Percentiles rank a stretch among this genome's conserved stretches.
phyloP scores from a whole-genome alignment of 2,888 invertebrate genomes.

The Schizotus pectinicornis region DNA sequence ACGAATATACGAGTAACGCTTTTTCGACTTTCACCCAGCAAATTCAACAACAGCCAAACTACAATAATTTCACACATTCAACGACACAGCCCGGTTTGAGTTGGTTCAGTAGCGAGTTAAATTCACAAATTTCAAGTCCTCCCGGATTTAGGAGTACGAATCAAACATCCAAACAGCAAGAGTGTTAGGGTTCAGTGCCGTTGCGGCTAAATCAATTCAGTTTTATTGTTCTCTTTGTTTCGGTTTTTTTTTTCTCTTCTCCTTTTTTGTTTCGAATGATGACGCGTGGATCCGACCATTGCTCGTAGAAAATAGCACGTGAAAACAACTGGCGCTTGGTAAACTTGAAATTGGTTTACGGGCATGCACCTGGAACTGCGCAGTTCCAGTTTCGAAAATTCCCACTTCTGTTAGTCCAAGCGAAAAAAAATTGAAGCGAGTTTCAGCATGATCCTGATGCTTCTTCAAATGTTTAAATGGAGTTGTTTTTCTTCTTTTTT shows the following conservation, averaged over 20 bases:
- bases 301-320: too few relatives aligned
- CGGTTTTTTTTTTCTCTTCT: slow-evolving; percentile 14
- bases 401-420: too few relatives aligned
- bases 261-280: not conserved
- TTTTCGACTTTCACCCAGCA: slow-evolving; percentile 52
- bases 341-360: too few relatives aligned
- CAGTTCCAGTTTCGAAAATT: too few relatives aligned
- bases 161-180: slow-evolving; percentile 55
- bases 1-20: slow-evolving; percentile 48
- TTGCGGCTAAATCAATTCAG: slow-evolving; percentile 22
- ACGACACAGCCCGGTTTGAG: slow-evolving; percentile 43
- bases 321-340: too few relatives aligned
- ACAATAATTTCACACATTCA: slow-evolving; percentile 40
- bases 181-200: slow-evolving; percentile 46
- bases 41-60: slow-evolving; percentile 46
- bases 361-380: too few relatives aligned
- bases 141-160: slow-evolving; percentile 56
- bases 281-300: not conserved
- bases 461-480: not conserved
- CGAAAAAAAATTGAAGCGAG: too few relatives aligned
- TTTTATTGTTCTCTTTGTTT: slow-evolving; percentile 14
- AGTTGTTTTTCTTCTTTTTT: slow-evolving; percentile 1
- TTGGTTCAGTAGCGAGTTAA: slow-evolving; percentile 55
- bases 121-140: slow-evolving; percentile 56
- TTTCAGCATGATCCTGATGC: not conserved